These are phyloP conservation scores for Calyptommatus sinebrachiatus DNA, from an alignment of 2,113 vertebrate genomes.

Conservation along the genomic window DNA sequence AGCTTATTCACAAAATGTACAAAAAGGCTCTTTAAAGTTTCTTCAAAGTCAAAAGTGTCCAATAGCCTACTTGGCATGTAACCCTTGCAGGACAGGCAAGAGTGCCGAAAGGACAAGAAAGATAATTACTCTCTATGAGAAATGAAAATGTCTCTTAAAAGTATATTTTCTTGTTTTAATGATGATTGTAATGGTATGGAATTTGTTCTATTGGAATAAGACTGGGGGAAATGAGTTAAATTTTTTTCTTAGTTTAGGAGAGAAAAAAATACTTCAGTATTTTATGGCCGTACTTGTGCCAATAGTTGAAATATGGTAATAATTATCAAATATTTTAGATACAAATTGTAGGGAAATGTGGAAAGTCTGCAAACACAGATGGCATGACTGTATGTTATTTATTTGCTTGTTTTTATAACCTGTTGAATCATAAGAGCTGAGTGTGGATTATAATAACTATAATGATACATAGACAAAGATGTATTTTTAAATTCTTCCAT, in stretches of 20 bases:
- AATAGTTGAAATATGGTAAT: background rate
- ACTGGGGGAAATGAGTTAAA: rapidly evolving
- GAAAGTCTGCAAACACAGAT: background rate
- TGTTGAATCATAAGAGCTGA: background rate
- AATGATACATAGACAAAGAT: background rate
- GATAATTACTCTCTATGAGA: too few relatives aligned
- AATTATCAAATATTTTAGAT: conserved; percentile 2
- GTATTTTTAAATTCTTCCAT: background rate
- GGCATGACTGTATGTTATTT: background rate
- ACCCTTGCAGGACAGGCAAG: too few relatives aligned
- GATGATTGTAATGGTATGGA: background rate
- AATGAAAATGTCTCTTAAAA: too few relatives aligned
- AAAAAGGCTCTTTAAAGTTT: too few relatives aligned
- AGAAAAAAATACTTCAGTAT: rapidly evolving
- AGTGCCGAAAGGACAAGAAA: too few relatives aligned
- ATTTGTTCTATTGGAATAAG: rapidly evolving
- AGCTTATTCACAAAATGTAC: too few relatives aligned
- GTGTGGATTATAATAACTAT: background rate
- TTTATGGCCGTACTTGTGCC: background rate
- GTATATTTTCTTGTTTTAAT: background rate
- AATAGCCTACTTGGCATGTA: too few relatives aligned
- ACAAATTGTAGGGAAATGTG: background rate
- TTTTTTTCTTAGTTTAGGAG: background rate
- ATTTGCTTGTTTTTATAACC: background rate
- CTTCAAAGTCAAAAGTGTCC: too few relatives aligned